Percentiles rank a stretch among this genome's conserved stretches.
These are phyloP conservation scores for Oscheius onirici DNA, from an alignment of 2,888 invertebrate species.

Conservation along the genomic window DNA sequence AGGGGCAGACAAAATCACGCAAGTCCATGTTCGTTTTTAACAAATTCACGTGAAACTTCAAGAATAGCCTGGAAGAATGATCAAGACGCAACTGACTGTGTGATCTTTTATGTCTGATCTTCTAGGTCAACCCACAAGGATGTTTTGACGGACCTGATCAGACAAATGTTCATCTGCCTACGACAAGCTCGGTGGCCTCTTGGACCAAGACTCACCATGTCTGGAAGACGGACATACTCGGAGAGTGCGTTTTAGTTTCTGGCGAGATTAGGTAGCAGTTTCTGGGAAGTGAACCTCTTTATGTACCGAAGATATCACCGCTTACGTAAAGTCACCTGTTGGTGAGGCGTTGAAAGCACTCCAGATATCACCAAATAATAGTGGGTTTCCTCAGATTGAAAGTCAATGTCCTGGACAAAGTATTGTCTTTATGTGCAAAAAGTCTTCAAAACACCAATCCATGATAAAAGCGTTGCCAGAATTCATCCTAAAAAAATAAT, in stretches of 20 bases:
- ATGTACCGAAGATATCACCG: conserved; percentile 7
- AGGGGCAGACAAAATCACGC: conserved; percentile 14
- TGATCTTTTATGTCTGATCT: not conserved
- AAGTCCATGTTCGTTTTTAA: not conserved
- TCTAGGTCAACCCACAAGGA: too few relatives aligned
- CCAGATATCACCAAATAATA: not conserved
- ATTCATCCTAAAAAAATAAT: too few relatives aligned
- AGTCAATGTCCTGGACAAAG: not conserved
- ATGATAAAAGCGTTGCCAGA: too few relatives aligned
- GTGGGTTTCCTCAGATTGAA: not conserved
- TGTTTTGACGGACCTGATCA: too few relatives aligned
- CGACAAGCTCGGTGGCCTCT: too few relatives aligned
- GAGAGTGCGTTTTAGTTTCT: too few relatives aligned
- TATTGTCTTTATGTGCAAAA: not conserved
- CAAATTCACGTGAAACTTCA: too few relatives aligned
- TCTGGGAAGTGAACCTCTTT: not conserved
- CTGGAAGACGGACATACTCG: too few relatives aligned
- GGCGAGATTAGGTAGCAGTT: too few relatives aligned
- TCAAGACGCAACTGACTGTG: not conserved
- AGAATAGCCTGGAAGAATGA: too few relatives aligned
- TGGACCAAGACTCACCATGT: too few relatives aligned
- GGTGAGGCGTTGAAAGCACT: conserved; percentile 1
- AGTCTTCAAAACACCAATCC: not conserved
- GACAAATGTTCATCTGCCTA: too few relatives aligned
- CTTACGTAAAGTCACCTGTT: conserved; percentile 1